These are phyloP conservation scores for Lasioglossum albipes DNA, from an alignment of 1,140 invertebrate species.

Conservation along the genomic window DNA sequence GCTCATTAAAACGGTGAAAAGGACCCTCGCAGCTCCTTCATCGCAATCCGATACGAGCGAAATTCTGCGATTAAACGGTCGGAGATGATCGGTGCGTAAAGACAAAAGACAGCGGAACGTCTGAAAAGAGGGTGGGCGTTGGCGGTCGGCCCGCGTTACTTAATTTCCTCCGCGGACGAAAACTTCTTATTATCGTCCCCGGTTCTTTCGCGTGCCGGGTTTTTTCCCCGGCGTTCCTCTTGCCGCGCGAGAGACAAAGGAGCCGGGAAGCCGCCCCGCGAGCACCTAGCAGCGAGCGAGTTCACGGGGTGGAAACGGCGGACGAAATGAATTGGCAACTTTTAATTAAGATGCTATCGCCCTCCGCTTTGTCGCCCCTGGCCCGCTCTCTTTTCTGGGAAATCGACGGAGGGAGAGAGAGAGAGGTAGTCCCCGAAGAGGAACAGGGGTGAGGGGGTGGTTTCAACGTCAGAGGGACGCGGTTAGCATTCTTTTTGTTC, in stretches of 20 bases:
- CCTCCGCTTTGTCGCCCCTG: conserved; percentile 54
- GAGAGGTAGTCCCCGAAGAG: neutral
- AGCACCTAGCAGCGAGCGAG: conserved; percentile 30
- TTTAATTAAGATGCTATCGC: conserved; percentile 81
- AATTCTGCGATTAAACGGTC: conserved; percentile 27
- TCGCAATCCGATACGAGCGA: conserved; percentile 20
- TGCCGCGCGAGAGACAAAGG: conserved; percentile 74
- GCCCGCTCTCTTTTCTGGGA: conserved; percentile 53
- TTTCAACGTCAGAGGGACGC: conserved; percentile 62
- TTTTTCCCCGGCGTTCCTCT: conserved; percentile 51
- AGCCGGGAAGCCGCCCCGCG: conserved; percentile 54
- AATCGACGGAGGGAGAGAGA: conserved; percentile 48
- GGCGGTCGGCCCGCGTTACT: conserved; percentile 55
- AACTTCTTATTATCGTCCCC: conserved; percentile 77
- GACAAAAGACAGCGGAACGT: conserved; percentile 10
- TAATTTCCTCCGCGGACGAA: conserved; percentile 74
- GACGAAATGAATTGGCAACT: conserved; percentile 80
- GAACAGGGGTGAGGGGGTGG: conserved; percentile 40
- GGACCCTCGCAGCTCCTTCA: neutral
- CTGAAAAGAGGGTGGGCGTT: conserved; percentile 35
- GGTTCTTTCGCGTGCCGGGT: conserved; percentile 62
- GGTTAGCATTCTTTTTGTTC: conserved; percentile 80
- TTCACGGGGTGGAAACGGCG: conserved; percentile 62
- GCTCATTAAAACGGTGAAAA: neutral
- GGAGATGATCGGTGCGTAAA: neutral